Evolutionary conservation across 2,797 vertebrate species (phyloP), one percentile per base, ranked within the genome.

Genomic region (Steatocranus sp.): DNA sequence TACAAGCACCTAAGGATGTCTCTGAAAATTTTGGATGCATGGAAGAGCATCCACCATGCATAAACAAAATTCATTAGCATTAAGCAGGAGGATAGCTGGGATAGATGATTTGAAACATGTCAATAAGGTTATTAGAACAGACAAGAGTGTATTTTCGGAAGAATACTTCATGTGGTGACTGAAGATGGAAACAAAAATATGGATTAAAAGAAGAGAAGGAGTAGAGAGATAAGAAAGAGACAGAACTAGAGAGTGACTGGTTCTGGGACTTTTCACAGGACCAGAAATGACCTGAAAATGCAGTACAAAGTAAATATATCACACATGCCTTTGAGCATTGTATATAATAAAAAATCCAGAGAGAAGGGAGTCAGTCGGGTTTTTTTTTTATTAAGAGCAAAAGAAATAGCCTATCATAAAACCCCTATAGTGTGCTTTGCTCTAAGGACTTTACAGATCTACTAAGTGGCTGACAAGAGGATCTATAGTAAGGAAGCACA

Each of bases 381-480:
- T 11, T 11, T 53, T 83, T 68, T 79, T 5, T 23, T 80, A 61
- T 61, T 84, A 73, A 75, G 61, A 17, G 78, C 74, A 84, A 81
- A 86, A 81, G 74, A 87, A 87, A 84, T 50, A 88, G 78, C 36
- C 79, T 3, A 78, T 86, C 48, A 76, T 78, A 86, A 79, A 79
- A 76, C 79, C 80, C 81, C 70, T 82, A 80, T 75, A 81, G 85
- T 84, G 84, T 86, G 87, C 88, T 89, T 90, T 1, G n/a, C 68
- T 50, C 30, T 79, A 58, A 90, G 78, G 63, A 82, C 76, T 83
- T 76, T 76, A 75, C 53, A 87, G 84, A 76, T 87, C 68, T 51
- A 80, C 79, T 82, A 80, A 89, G 86, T 86, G 87, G 73, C 48
- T 83, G 53, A 90, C 75, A 77, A 83, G 66, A 87, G 86, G 82